Percentiles rank a stretch among this genome's conserved stretches.
Evolutionary conservation across 1,140 invertebrate genomes (phyloP).

Genomic region (Zaprionus ghesquierei): DNA sequence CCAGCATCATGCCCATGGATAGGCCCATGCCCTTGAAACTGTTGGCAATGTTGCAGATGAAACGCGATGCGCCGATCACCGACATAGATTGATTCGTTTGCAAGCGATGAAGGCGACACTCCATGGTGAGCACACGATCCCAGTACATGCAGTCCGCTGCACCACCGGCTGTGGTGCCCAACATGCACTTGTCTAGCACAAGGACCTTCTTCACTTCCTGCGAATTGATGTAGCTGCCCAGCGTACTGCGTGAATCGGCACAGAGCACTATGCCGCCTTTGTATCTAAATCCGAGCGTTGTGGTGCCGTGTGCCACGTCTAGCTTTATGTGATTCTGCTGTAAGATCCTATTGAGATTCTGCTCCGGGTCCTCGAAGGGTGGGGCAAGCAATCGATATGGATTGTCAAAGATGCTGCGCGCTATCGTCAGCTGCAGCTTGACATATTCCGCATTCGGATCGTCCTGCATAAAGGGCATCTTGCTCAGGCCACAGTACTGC

Average conservation of each 20-base stretch:
- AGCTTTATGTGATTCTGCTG: conserved; percentile 90
- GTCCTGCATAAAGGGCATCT: conserved; percentile 82
- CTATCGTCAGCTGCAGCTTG: conserved; percentile 51
- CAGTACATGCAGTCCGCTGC: conserved; percentile 99
- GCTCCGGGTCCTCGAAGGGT: conserved; percentile 85
- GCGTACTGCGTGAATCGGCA: conserved; percentile 97
- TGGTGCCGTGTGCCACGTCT: conserved; percentile 97
- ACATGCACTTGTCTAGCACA: conserved; percentile 93
- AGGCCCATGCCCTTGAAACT: conserved; percentile 95
- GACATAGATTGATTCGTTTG: conserved; percentile 91
- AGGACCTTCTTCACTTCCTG: conserved; percentile 97
- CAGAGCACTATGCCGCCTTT: conserved; percentile 96
- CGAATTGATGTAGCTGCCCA: conserved; percentile 96
- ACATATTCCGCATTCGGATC: conserved; percentile 36
- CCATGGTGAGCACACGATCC: conserved; percentile 96
- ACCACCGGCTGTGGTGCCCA: conserved; percentile 85
- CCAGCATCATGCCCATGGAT: conserved; percentile 96
- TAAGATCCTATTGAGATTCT: conserved; percentile 84
- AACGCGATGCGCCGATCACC: conserved; percentile 97
- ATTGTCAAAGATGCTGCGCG: conserved; percentile 85
- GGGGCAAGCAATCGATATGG: conserved; percentile 86
- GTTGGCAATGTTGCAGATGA: conserved; percentile 98
- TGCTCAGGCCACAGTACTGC: conserved; percentile 85
- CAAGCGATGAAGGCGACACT: conserved; percentile 92
- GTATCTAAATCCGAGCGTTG: conserved; percentile 95